Evolutionary conservation across 2,888 invertebrate species (phyloP), one percentile per base, ranked within the genome.

Genomic region (Oscheius sp.): DNA sequence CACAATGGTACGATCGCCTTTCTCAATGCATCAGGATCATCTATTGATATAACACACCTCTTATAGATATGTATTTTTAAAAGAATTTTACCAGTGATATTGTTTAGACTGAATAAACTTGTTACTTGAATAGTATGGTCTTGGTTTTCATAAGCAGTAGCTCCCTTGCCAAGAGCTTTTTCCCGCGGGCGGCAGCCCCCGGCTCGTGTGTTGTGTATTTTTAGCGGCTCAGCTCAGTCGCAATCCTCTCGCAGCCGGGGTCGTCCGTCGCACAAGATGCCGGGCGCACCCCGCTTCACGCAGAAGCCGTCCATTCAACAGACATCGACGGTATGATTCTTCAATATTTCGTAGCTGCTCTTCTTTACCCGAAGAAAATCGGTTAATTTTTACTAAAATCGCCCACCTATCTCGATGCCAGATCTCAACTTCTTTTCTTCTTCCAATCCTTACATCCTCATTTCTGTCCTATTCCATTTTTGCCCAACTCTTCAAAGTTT

Each of bases 241-340:
- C 69, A 58, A 70, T 70, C 69, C 59, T 56, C 69, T 23, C 59
- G 59, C 59, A 70, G 69, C 59, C 59, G 69, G 69, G 69, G 69
- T 70, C 69, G 69, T 70, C 59, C 69, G 66, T 35, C 66, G 52
- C 27, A 25, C 43, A 66, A 52, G 29, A 88, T 88, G 88, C 87
- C 88, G 76, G 88, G 87, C 73, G 95, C 96, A 91, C 96, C 96
- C 89, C 96, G 96, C 89, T 97, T 97, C 91, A 93, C 95, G 91
- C 95, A 96, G 92, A 96, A 96, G 91, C 96, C 96, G 79, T 93
- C 95, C 87, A 97, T 97, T 90, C 92, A 95, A 89, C 96, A 97
- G 91, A 96, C 96, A 90, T 84, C 88, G 61, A 83, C 84, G 61
- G 83, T 83, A 72, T 52, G 77, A 75, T 64, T 29, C 58, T 21